These are phyloP conservation scores for Orchestes rusci DNA, from an alignment of 2,888 invertebrate genomes.

Conservation along the genomic window DNA sequence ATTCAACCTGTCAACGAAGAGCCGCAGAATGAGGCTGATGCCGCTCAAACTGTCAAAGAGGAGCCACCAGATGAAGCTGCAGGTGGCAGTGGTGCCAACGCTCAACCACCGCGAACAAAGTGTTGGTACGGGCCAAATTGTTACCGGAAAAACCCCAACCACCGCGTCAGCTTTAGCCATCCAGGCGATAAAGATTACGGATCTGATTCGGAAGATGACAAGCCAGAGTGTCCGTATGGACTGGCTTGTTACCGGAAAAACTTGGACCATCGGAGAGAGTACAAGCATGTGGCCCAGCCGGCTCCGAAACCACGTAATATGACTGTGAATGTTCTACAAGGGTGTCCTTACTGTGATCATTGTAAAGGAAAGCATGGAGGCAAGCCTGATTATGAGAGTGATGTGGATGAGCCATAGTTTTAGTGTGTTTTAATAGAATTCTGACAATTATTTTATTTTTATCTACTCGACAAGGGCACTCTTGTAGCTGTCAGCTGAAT, in stretches of 20 bases:
- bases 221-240: constrained; percentile 54
- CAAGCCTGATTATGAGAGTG: constrained; percentile 29
- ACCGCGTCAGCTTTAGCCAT: constrained; percentile 56
- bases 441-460: too few species aligned
- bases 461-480: too few species aligned
- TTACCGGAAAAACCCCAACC: constrained; percentile 55
- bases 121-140: too few species aligned
- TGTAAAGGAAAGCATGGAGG: constrained; percentile 19
- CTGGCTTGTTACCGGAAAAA: constrained; percentile 51
- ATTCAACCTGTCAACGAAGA: too few species aligned
- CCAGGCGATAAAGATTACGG: constrained; percentile 57
- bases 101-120: too few species aligned
- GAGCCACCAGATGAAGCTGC: too few species aligned
- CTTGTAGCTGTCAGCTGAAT: too few species aligned
- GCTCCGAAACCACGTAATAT: constrained; percentile 28
- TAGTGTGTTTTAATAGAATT: too few species aligned
- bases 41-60: too few species aligned
- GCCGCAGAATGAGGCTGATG: too few species aligned
- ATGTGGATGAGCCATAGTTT: constrained; percentile 26
- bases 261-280: constrained; percentile 50
- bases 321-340: constrained; percentile 14
- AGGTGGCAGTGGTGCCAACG: too few species aligned
- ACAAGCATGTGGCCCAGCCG: constrained; percentile 40
- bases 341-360: constrained; percentile 27
- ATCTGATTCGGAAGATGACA: constrained; percentile 38